Conservation (phyloP, 2,888 invertebrate species). For the Desoria tigrina region DNA sequence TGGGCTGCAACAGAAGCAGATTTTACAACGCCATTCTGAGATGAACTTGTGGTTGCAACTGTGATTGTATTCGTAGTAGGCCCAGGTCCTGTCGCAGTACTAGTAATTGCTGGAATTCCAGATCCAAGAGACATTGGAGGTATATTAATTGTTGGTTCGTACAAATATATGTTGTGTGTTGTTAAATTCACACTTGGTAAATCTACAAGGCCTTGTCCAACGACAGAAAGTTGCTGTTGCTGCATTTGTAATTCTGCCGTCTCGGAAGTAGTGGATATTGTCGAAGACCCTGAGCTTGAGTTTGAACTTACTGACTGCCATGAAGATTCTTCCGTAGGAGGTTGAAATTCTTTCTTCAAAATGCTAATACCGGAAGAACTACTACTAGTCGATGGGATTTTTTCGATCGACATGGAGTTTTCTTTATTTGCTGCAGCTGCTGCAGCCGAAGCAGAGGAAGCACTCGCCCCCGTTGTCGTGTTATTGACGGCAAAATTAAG, state of each 20-base stretch:
- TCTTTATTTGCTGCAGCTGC: too few species aligned
- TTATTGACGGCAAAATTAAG: constrained; percentile 54
- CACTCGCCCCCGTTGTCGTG: constrained; percentile 36
- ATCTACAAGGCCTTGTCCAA: constrained; percentile 4
- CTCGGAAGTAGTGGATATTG: constrained; percentile 77
- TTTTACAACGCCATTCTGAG: constrained; percentile 49
- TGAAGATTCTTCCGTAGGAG: constrained; percentile 52
- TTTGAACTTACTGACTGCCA: constrained; percentile 53
- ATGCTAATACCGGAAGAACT: constrained; percentile 38
- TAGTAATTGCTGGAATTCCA: too few species aligned
- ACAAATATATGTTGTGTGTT: not conserved
- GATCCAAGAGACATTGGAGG: too few species aligned
- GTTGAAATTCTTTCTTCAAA: constrained; percentile 53
- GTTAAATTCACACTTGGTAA: not conserved
- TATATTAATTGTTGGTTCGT: too few species aligned
- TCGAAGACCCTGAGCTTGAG: constrained; percentile 76
- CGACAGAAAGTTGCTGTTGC: constrained; percentile 26
- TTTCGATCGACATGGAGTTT: not conserved
- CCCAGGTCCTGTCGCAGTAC: not conserved
- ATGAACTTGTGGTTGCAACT: constrained; percentile 18
- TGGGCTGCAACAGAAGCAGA: constrained; percentile 27
- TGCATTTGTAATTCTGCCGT: constrained; percentile 52
- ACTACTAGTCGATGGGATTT: too few species aligned
- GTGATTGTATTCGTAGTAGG: constrained; percentile 7
- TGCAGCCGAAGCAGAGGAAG: constrained; percentile 13